These are phyloP conservation scores for Apteryx mantelli DNA, from an alignment of 2,113 vertebrate genomes.

Conservation along the genomic window DNA sequence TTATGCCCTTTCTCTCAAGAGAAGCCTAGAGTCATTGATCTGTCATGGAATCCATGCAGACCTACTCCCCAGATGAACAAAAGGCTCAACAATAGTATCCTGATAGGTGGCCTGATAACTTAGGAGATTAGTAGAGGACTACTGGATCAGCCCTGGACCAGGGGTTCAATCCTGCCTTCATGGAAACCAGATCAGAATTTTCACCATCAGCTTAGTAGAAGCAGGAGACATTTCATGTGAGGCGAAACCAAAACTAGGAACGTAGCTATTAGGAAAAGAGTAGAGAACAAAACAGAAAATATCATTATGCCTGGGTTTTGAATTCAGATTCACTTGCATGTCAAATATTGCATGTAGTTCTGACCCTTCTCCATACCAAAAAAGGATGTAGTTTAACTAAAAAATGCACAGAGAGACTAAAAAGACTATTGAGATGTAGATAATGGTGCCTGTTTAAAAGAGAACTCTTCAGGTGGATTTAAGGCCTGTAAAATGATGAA, in stretches of 20 bases:
- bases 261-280: not conserved
- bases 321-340: not conserved
- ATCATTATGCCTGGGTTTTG: not conserved
- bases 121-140: not conserved
- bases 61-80: not conserved
- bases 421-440: not conserved
- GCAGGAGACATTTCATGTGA: not conserved
- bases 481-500: not conserved
- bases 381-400: not conserved
- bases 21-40: constrained; percentile 27
- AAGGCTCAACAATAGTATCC: not conserved
- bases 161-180: not conserved
- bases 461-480: not conserved
- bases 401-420: not conserved
- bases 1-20: constrained; percentile 9
- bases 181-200: not conserved
- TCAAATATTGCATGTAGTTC: not conserved
- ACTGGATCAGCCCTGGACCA: not conserved
- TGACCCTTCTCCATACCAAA: not conserved
- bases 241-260: not conserved
- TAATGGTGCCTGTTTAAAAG: not conserved
- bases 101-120: constrained; percentile 18
- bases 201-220: not conserved
- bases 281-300: not conserved
- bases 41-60: constrained; percentile 21